These are phyloP conservation scores for Uropetala carovei DNA, from an alignment of 2,888 invertebrate species.

Conservation along the genomic window DNA sequence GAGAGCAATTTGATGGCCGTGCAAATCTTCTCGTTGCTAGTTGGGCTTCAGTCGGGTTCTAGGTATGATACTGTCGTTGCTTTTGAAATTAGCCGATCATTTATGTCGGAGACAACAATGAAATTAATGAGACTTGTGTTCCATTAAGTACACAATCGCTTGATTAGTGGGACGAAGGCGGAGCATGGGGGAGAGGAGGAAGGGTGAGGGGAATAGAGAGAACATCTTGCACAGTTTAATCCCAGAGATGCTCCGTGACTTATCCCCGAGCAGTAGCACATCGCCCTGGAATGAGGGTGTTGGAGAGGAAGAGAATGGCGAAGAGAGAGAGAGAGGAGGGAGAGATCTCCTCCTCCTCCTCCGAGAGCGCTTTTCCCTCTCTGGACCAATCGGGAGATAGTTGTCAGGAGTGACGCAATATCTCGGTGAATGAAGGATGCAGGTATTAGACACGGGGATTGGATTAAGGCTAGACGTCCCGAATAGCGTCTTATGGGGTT, in stretches of 20 bases:
- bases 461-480: conserved; percentile 35
- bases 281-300: not conserved
- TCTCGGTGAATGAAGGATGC: conserved; percentile 49
- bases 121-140: conserved; percentile 10
- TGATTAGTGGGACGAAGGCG: not conserved
- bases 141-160: conserved; percentile 24
- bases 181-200: no score
- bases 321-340: not conserved
- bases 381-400: conserved; percentile 32
- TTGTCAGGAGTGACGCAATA: conserved; percentile 45
- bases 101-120: not conserved
- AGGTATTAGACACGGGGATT: conserved; percentile 59
- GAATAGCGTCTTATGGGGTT: conserved; percentile 50
- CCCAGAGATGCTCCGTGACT: not conserved
- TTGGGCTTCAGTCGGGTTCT: not conserved
- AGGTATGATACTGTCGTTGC: not conserved
- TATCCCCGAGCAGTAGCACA: not conserved
- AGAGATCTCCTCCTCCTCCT: not conserved
- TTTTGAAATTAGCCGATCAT: conserved; percentile 5
- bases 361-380: not conserved
- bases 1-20: not conserved
- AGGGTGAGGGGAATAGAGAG: not conserved
- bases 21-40: conserved; percentile 7
- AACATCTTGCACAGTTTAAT: not conserved
- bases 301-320: not conserved